Conservation (phyloP, 2,113 vertebrate species). For the Marmota monax region DNA sequence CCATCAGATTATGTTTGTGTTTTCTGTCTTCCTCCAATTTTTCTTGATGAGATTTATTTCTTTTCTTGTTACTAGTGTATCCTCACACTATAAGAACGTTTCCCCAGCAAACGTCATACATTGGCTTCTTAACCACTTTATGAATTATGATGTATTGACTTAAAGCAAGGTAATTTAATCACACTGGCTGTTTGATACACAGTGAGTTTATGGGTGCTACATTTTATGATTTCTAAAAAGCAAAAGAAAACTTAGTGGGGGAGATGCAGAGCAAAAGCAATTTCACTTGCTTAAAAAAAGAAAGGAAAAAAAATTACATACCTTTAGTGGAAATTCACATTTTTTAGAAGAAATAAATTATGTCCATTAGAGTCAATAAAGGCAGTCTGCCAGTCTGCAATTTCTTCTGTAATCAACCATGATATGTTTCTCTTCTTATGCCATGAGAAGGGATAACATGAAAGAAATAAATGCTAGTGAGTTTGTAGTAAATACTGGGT, state of each 20-base stretch:
- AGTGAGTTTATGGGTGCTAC: background rate
- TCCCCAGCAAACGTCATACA: background rate
- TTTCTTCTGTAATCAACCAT: background rate
- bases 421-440: background rate
- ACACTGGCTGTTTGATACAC: background rate
- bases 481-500: background rate
- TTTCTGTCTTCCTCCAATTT: slow-evolving; percentile 14
- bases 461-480: background rate
- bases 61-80: slow-evolving; percentile 11
- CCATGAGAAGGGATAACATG: background rate
- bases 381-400: background rate
- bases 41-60: slow-evolving; percentile 51
- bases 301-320: background rate
- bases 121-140: background rate
- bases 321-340: background rate
- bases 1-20: slow-evolving; percentile 15
- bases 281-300: background rate
- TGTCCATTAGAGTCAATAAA: background rate
- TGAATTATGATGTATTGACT: background rate
- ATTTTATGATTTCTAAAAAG: slow-evolving; percentile 55
- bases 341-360: background rate
- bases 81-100: slow-evolving; percentile 4
- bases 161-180: background rate
- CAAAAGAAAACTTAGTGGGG: background rate
- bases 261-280: background rate